Conservation (phyloP, 2,888 invertebrate species). For the Calameuta idolon region DNA sequence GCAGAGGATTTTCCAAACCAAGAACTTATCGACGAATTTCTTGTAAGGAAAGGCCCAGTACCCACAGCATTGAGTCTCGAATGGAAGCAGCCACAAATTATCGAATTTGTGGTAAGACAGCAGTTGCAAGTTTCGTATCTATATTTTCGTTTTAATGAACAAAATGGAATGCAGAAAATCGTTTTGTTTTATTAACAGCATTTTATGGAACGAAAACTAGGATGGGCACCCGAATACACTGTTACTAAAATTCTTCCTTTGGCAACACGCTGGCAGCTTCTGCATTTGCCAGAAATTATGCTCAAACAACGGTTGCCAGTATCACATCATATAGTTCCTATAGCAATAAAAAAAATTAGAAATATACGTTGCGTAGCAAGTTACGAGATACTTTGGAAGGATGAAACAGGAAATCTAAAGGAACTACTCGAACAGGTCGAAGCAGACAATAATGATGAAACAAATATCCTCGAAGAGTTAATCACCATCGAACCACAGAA, state of each 20-base stretch:
- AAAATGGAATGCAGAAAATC: slow-evolving; percentile 7
- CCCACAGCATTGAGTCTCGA: slow-evolving; percentile 69
- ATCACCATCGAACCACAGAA: slow-evolving; percentile 78
- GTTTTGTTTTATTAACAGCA: slow-evolving; percentile 66
- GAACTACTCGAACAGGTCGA: slow-evolving; percentile 66
- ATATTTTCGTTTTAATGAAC: not conserved
- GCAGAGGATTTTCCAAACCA: slow-evolving; percentile 78
- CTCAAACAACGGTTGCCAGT: slow-evolving; percentile 33
- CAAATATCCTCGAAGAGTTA: slow-evolving; percentile 65
- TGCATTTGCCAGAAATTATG: slow-evolving; percentile 62
- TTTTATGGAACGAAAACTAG: slow-evolving; percentile 75
- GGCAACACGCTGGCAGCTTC: slow-evolving; percentile 81
- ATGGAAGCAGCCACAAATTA: slow-evolving; percentile 77
- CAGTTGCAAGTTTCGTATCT: not conserved
- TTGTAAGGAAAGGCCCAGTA: slow-evolving; percentile 70
- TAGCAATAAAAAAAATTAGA: slow-evolving; percentile 71
- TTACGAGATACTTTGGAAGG: slow-evolving; percentile 80
- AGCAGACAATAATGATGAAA: slow-evolving; percentile 62
- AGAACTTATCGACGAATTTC: slow-evolving; percentile 80
- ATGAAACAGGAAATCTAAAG: slow-evolving; percentile 71
- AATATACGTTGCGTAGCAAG: slow-evolving; percentile 73
- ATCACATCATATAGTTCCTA: slow-evolving; percentile 65
- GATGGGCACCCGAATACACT: slow-evolving; percentile 82
- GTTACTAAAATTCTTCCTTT: slow-evolving; percentile 83
- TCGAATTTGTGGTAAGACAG: slow-evolving; percentile 76